Conservation (phyloP, 2,797 vertebrate species). For the Morelia viridis region DNA sequence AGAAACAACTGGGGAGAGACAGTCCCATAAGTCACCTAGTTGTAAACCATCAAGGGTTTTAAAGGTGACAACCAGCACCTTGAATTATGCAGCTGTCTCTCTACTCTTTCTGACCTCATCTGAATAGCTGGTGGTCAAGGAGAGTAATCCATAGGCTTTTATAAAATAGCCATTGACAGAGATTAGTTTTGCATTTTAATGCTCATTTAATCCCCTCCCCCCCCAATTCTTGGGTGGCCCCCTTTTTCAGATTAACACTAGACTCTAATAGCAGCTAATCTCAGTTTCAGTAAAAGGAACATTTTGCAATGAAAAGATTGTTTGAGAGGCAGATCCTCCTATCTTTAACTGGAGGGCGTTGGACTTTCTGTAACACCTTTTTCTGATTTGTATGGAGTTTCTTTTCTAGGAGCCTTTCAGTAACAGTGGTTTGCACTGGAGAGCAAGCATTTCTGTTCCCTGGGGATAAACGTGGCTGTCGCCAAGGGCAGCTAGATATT, state of each 20-base stretch:
- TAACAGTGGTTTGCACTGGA: neutral
- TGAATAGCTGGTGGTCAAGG: neutral
- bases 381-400: neutral
- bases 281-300: neutral
- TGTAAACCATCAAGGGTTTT: neutral
- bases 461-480: slow-evolving; percentile 7
- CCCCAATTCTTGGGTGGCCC: neutral
- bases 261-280: neutral
- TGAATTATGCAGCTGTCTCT: neutral
- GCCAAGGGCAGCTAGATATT: slow-evolving; percentile 22
- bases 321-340: too few species aligned
- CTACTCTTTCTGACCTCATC: neutral
- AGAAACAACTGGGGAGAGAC: neutral
- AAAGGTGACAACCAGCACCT: neutral
- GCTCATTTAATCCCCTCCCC: neutral
- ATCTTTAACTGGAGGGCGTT: neutral
- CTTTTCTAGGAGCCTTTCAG: neutral
- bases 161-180: neutral
- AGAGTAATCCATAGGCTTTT: neutral
- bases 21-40: neutral
- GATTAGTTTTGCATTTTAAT: neutral
- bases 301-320: neutral
- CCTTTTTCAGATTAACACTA: neutral
- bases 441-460: slow-evolving; percentile 10
- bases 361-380: neutral